Base-by-base conservation (phyloP, 2,888 invertebrate genomes). In the Drosophila atroscutellata region DNA sequence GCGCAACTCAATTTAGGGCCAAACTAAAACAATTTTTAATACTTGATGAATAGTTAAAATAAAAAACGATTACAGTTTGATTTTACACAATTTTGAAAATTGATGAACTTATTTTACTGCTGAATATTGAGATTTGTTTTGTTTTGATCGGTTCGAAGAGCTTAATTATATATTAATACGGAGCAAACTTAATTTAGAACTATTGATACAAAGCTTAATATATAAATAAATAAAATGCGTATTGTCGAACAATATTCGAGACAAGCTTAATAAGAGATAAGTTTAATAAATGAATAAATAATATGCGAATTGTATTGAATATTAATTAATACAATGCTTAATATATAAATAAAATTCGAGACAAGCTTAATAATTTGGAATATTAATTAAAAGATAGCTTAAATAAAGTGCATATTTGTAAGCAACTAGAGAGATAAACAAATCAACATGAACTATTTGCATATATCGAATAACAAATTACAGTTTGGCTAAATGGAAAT, bases 401-500 rank as follows among this genome's bases (percentile, higher is more conserved):
- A 26, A 37, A 24, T 24, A 34, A 54, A 54, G 11, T 34, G 18
- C 18, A 18, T 11, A 18, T 52, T 24, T 18, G 18, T 11, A 3
- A 36, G 36, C 54, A 54, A 36, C 18, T 13, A 15, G 18, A 36
- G n/a, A 26, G n/a, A 54, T 24, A 26, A 18, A 2, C 2, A 36
- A 54, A 15, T 24, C 7, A 36, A 36, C 11, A 36, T 36, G 11
- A 24, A 18, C 34, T 56, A 45, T 51, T 61, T 55, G 28, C 28
- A 75, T 56, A 67, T 73, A 61, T 66, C 28, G 28, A 70, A 56
- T 65, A 81, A 77, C 65, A 77, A 72, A 77, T 81, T 62, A 57
- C 62, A 72, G 60, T 55, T 66, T 77, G 78, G 81, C 77, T 77
- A 77, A 72, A 79, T 79, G 75, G 57, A 52, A 52, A 55, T 70